phyloP scores from a whole-genome alignment of 2,797 vertebrate species.

The Ceryle rudis region DNA sequence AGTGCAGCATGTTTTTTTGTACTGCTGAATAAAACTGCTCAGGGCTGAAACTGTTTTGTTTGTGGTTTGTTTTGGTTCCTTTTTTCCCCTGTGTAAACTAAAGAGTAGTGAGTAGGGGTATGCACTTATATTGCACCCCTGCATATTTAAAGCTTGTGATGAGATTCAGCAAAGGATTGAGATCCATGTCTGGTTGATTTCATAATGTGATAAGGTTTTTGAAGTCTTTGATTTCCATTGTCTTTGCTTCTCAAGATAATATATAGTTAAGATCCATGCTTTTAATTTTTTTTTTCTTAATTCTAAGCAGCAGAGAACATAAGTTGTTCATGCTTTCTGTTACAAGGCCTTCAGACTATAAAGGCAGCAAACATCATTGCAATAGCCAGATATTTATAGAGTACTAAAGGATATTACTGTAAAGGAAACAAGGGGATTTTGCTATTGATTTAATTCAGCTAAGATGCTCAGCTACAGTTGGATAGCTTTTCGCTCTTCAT shows the following conservation, averaged over 20 bases:
- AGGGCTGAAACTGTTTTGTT: neutral
- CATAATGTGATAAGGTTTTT: neutral
- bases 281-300: neutral
- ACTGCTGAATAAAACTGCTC: neutral
- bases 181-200: neutral
- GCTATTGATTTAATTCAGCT: neutral
- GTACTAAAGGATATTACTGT: neutral
- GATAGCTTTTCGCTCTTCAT: neutral
- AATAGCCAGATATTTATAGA: neutral
- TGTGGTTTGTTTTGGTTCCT: rapidly evolving
- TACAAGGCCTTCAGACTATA: neutral
- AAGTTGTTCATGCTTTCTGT: neutral
- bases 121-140: neutral
- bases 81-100: neutral
- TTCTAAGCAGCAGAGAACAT: neutral
- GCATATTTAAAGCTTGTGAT: neutral
- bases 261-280: neutral
- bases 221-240: neutral
- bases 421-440: neutral
- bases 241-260: neutral
- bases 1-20: neutral
- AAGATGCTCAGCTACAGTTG: neutral
- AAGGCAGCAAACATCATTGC: neutral
- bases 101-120: neutral
- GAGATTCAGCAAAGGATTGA: neutral